Conservation (phyloP, 2,113 vertebrate species). For the Potamarius usumacintae region DNA sequence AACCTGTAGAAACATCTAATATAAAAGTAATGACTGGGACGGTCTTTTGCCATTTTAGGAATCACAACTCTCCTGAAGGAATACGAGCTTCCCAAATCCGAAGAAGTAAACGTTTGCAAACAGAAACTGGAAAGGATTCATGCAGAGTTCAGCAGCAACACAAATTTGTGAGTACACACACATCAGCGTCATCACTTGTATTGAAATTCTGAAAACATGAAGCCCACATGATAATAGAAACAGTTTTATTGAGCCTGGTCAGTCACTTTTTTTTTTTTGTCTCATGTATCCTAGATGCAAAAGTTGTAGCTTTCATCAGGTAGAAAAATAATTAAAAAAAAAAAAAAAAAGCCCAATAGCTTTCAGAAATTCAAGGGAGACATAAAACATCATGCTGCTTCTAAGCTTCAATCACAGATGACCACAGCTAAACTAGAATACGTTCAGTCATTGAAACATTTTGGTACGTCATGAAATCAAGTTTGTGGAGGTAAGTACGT, state of each 20-base stretch:
- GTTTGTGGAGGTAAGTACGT: slow-evolving; percentile 24
- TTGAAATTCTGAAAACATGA: background rate
- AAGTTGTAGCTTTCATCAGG: slow-evolving; percentile 67
- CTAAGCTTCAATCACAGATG: slow-evolving; percentile 56
- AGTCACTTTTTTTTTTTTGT: slow-evolving; percentile 30
- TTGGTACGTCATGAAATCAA: slow-evolving; percentile 23
- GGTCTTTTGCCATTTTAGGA: slow-evolving; percentile 65
- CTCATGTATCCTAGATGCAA: slow-evolving; percentile 75
- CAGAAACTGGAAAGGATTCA: slow-evolving; percentile 90
- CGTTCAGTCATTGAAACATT: slow-evolving; percentile 27
- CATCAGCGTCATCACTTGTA: background rate
- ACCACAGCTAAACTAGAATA: slow-evolving; percentile 55
- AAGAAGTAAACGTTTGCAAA: slow-evolving; percentile 82
- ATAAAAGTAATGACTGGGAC: background rate
- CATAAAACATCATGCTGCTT: slow-evolving; percentile 55
- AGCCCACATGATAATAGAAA: slow-evolving; percentile 53
- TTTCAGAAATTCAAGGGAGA: slow-evolving; percentile 69
- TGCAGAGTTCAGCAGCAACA: slow-evolving; percentile 75
- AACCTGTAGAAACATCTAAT: background rate
- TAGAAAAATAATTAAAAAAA: slow-evolving; percentile 74
- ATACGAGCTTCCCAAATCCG: slow-evolving; percentile 81
- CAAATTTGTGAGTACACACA: slow-evolving; percentile 76
- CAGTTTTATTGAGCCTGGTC: slow-evolving; percentile 72
- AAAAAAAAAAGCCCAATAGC: slow-evolving; percentile 60
- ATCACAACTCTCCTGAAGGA: slow-evolving; percentile 89